Evolutionary conservation across 2,888 invertebrate genomes (phyloP).

Genomic region (Mactromeris polynyma): DNA sequence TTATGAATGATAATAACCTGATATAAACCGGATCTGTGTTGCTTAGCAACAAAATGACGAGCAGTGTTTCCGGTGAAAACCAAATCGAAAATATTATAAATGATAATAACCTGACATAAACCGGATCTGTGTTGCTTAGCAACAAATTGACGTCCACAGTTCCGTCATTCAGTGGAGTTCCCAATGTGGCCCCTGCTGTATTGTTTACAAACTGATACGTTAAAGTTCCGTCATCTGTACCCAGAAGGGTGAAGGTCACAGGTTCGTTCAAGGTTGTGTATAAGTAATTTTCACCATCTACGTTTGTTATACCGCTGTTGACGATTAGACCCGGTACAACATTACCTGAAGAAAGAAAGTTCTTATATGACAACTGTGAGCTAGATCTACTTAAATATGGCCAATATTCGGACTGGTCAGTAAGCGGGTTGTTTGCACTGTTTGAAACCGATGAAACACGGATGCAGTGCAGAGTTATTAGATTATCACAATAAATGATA

Average conservation of each 20-base stretch:
- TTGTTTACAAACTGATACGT: constrained; percentile 39
- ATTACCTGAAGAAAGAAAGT: constrained; percentile 1
- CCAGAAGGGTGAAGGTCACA: constrained; percentile 32
- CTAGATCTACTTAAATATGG: no score
- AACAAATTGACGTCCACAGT: constrained; percentile 47
- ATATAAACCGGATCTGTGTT: constrained; percentile 44
- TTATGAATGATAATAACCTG: no score
- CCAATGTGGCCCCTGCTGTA: constrained; percentile 37
- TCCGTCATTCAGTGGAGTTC: constrained; percentile 24
- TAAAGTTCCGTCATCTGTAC: constrained; percentile 45
- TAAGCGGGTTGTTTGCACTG: no score
- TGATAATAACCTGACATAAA: constrained; percentile 37
- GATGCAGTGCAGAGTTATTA: no score
- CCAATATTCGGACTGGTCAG: no score
- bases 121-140: constrained; percentile 39
- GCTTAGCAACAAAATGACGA: constrained; percentile 44
- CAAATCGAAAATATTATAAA: no score
- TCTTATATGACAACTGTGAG: no score
- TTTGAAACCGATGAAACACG: no score
- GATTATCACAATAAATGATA: no score
- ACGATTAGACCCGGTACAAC: neutral
- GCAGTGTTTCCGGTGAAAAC: constrained; percentile 39
- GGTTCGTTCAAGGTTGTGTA: constrained; percentile 29
- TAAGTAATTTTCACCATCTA: constrained; percentile 24
- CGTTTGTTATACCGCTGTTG: constrained; percentile 19